Evolutionary conservation across 2,888 invertebrate genomes (phyloP).

Genomic region (Mactromeris polynyma): DNA sequence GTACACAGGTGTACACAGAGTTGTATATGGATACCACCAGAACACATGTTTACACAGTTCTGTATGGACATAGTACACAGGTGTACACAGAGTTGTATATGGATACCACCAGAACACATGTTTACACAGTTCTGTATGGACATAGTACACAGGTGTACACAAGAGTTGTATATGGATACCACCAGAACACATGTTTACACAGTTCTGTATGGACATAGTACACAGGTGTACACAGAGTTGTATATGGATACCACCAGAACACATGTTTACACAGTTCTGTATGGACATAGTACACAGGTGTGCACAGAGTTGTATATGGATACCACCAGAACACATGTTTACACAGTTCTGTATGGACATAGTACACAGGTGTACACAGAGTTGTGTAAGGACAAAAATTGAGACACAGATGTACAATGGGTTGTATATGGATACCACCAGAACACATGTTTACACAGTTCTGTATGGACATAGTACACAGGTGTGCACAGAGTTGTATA

Average conservation of each 20-base stretch:
- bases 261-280: not conserved
- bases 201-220: not conserved
- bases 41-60: not conserved
- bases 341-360: not conserved
- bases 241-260: not conserved
- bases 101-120: not conserved
- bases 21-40: not conserved
- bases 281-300: not conserved
- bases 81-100: not conserved
- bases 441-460: too few relatives aligned
- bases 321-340: not conserved
- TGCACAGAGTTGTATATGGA: not conserved
- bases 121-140: not conserved
- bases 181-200: not conserved
- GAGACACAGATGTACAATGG: not conserved
- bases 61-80: not conserved
- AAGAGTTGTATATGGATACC: not conserved
- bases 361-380: not conserved
- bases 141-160: not conserved
- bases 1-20: slow-evolving; percentile 3
- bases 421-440: not conserved
- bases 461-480: not conserved
- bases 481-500: not conserved
- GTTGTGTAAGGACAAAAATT: not conserved
- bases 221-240: not conserved